Evolutionary conservation across 1,140 invertebrate genomes (phyloP).

Genomic region (Brachionus calyciflorus): DNA sequence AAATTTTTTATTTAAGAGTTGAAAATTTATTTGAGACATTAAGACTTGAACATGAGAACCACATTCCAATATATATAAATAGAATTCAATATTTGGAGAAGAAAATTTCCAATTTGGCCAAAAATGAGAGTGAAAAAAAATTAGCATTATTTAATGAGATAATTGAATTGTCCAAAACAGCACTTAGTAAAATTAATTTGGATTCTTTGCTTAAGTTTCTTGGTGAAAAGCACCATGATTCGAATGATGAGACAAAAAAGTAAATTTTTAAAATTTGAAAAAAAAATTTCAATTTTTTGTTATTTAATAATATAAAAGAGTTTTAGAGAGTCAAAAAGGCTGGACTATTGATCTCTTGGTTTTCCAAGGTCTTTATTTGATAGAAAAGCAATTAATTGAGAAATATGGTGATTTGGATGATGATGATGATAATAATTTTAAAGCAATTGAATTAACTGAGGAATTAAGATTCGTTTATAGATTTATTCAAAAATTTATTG

Average conservation of each 20-base stretch:
- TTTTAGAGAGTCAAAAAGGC: conserved; percentile 14
- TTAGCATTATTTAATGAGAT: conserved; percentile 54
- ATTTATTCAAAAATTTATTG: conserved; percentile 36
- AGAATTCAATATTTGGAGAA: conserved; percentile 74
- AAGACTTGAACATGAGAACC: conserved; percentile 68
- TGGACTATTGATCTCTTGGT: conserved; percentile 4
- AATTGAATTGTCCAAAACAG: conserved; percentile 66
- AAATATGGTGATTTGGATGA: background rate
- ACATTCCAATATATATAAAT: conserved; percentile 72
- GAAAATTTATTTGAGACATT: conserved; percentile 72
- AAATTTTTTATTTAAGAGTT: conserved; percentile 42
- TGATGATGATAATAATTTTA: background rate
- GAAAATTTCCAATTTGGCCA: conserved; percentile 51
- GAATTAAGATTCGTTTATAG: background rate
- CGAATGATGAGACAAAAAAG: conserved; percentile 64
- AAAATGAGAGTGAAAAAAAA: conserved; percentile 49
- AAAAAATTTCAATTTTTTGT: background rate
- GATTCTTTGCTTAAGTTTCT: conserved; percentile 71
- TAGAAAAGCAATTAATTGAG: conserved; percentile 11
- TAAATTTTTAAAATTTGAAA: background rate
- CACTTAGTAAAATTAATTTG: conserved; percentile 72
- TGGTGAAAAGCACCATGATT: conserved; percentile 73
- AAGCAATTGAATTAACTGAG: conserved; percentile 23
- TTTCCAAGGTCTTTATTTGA: background rate
- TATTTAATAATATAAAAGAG: background rate